Evolutionary conservation across 2,113 vertebrate genomes (phyloP).

Genomic region (Nothoprocta perdicaria): DNA sequence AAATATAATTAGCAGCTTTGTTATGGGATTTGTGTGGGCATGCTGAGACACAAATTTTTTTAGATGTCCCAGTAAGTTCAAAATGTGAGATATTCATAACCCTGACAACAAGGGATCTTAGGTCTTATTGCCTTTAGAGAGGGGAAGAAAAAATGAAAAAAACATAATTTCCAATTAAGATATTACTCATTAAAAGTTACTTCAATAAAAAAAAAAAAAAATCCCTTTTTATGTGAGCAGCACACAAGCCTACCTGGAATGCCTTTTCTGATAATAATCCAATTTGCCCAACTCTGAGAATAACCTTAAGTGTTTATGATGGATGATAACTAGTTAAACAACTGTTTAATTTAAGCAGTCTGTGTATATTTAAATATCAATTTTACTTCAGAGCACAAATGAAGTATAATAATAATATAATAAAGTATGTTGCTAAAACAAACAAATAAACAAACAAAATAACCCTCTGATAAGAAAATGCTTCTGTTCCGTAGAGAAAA

Average conservation of each 20-base stretch:
- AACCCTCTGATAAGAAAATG: not conserved
- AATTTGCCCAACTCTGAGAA: not conserved
- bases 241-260: not conserved
- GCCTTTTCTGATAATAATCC: not conserved
- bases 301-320: not conserved
- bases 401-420: not conserved
- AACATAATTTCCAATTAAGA: not conserved
- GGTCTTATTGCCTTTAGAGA: not conserved
- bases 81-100: not conserved
- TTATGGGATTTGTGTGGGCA: not conserved
- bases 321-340: not conserved
- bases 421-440: not conserved
- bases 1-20: not conserved
- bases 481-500: not conserved
- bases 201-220: too few relatives aligned
- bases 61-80: not conserved
- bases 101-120: not conserved
- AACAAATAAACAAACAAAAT: too few relatives aligned
- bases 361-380: not conserved
- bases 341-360: slow-evolving; percentile 3
- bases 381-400: not conserved
- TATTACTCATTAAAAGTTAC: not conserved
- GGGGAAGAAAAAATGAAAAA: not conserved
- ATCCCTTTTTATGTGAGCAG: not conserved
- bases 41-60: not conserved